phyloP scores from a whole-genome alignment of 2,888 invertebrate species.

The Agrotis puta region DNA sequence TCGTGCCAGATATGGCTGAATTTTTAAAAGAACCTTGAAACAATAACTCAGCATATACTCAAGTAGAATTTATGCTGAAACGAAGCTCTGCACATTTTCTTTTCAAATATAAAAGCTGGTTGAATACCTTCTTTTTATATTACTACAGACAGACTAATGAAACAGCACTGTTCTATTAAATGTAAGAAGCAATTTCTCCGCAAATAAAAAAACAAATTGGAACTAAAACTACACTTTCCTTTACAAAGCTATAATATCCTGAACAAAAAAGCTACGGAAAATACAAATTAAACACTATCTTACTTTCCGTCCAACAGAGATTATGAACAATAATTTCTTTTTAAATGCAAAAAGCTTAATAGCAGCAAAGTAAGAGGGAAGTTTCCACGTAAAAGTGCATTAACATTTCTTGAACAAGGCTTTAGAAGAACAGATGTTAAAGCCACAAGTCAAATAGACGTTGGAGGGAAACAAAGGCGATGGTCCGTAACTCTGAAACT shows the following conservation, averaged over 20 bases:
- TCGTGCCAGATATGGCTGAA: constrained; percentile 32
- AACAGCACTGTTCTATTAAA: constrained; percentile 41
- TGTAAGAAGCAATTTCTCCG: constrained; percentile 17
- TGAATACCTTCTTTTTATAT: constrained; percentile 32
- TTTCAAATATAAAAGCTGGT: constrained; percentile 43
- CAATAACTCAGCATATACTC: constrained; percentile 23
- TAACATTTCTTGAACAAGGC: constrained; percentile 72
- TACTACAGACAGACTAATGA: constrained; percentile 38
- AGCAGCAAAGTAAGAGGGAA: constrained; percentile 51
- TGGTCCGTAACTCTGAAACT: constrained; percentile 63
- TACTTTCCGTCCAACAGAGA: constrained; percentile 54
- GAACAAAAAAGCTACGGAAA: constrained; percentile 45
- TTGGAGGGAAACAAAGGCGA: constrained; percentile 69
- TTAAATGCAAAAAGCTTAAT: constrained; percentile 59
- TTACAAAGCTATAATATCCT: constrained; percentile 56
- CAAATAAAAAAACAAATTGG: constrained; percentile 30
- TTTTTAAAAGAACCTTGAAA: constrained; percentile 37
- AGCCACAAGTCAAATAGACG: constrained; percentile 77
- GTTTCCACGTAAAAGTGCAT: constrained; percentile 69
- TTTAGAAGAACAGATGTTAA: constrained; percentile 69
- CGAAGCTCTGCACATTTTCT: constrained; percentile 28
- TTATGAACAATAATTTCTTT: constrained; percentile 71
- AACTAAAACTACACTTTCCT: constrained; percentile 44
- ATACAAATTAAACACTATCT: constrained; percentile 66
- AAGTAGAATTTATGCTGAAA: constrained; percentile 36